These are phyloP conservation scores for Drosophila prolongata DNA, from an alignment of 2,888 invertebrate species.

Conservation along the genomic window DNA sequence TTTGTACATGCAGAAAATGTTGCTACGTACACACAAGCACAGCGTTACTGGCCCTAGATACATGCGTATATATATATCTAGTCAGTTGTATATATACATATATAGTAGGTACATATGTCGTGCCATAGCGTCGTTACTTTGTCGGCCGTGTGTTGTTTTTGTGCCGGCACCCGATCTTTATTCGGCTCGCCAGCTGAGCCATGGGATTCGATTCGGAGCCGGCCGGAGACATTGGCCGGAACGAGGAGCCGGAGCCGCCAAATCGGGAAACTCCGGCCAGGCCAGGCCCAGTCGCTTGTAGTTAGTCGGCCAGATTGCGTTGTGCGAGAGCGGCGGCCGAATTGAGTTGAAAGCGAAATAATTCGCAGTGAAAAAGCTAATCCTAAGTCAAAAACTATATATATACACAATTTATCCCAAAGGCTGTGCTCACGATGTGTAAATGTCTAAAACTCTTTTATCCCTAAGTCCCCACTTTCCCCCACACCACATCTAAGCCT, in stretches of 20 bases:
- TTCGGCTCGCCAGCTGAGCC: conserved; percentile 51
- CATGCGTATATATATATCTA: conserved; percentile 32
- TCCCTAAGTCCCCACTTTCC: too few species aligned
- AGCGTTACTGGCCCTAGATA: conserved; percentile 42
- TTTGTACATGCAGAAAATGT: conserved; percentile 36
- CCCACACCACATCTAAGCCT: not conserved
- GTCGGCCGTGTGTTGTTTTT: conserved; percentile 37
- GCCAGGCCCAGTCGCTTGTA: conserved; percentile 70
- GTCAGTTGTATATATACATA: conserved; percentile 32
- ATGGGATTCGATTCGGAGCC: conserved; percentile 20
- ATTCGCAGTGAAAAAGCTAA: conserved; percentile 7
- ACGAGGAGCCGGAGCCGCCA: conserved; percentile 28
- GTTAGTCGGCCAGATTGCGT: conserved; percentile 65
- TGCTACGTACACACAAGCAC: conserved; percentile 29
- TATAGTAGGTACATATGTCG: conserved; percentile 28
- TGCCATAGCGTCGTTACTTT: conserved; percentile 50
- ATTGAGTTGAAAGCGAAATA: conserved; percentile 8
- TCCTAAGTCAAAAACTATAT: conserved; percentile 19
- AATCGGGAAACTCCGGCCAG: conserved; percentile 26
- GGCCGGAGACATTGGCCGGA: conserved; percentile 32
- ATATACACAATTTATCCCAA: conserved; percentile 14
- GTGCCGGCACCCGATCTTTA: conserved; percentile 74
- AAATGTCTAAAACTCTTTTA: conserved; percentile 5
- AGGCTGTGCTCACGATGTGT: conserved; percentile 66
- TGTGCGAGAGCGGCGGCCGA: conserved; percentile 57